Conservation (phyloP, 2,888 invertebrate genomes). For the Gerosis bhagava region DNA sequence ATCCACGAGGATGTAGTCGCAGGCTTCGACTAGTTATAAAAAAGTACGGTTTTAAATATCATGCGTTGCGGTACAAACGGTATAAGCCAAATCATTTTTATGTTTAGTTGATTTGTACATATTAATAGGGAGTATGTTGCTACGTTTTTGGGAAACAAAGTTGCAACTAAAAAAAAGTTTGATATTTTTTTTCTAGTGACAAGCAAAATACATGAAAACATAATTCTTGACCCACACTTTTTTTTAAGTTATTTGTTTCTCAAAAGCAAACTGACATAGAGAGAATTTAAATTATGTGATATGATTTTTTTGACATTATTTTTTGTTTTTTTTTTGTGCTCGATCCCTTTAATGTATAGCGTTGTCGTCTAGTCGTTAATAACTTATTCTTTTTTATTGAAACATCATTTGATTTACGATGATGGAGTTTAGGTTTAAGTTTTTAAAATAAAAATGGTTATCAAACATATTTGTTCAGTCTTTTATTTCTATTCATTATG, state of each 20-base stretch:
- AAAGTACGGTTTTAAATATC: too few species aligned
- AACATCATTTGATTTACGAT: conserved; percentile 53
- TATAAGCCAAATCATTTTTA: conserved; percentile 52
- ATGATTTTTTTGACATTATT: conserved; percentile 38
- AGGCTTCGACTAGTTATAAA: too few species aligned
- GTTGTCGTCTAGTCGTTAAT: conserved; percentile 74
- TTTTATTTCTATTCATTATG: conserved; percentile 37
- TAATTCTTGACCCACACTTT: background rate
- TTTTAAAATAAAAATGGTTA: conserved; percentile 74
- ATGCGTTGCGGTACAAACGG: too few species aligned
- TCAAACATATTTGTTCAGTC: conserved; percentile 37
- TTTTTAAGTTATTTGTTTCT: conserved; percentile 5
- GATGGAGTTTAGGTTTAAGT: conserved; percentile 72
- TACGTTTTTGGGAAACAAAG: conserved; percentile 36
- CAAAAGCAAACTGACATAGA: conserved; percentile 38
- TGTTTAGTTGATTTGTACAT: conserved; percentile 39
- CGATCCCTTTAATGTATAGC: conserved; percentile 53
- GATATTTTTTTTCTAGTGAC: background rate
- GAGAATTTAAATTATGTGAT: conserved; percentile 45
- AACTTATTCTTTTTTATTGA: conserved; percentile 62
- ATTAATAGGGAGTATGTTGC: conserved; percentile 31
- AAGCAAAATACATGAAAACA: background rate
- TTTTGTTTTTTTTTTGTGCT: conserved; percentile 45
- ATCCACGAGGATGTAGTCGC: too few species aligned
- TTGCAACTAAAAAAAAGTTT: too few species aligned